Percentiles rank a stretch among this genome's conserved stretches.
These are phyloP conservation scores for Prenolepis imparis DNA, from an alignment of 2,888 invertebrate genomes.

Conservation along the genomic window DNA sequence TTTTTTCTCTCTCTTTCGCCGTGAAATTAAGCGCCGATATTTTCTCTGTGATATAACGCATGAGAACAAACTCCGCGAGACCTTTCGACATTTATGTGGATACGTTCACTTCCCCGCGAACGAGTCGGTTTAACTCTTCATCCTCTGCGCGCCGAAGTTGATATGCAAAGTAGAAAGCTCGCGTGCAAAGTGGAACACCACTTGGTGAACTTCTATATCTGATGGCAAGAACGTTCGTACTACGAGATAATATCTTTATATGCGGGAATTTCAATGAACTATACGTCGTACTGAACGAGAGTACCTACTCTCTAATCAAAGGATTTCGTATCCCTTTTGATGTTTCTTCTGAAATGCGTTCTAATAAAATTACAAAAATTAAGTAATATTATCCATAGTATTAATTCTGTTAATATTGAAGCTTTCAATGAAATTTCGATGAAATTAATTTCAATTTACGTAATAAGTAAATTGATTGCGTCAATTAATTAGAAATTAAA, in stretches of 20 bases:
- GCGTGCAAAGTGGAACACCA: constrained; percentile 54
- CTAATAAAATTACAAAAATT: background rate
- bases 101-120: constrained; percentile 53
- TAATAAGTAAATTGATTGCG: background rate
- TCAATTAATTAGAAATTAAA: constrained; percentile 14
- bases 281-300: constrained; percentile 11
- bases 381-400: background rate
- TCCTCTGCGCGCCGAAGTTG: constrained; percentile 47
- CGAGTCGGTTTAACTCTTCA: constrained; percentile 56
- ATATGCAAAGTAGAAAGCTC: constrained; percentile 56
- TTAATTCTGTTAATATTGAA: background rate
- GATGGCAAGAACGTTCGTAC: constrained; percentile 54
- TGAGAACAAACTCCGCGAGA: constrained; percentile 61
- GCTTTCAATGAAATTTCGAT: background rate
- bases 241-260: constrained; percentile 56
- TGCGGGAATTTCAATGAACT: constrained; percentile 54
- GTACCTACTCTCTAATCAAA: constrained; percentile 29
- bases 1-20: background rate
- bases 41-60: constrained; percentile 39
- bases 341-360: background rate
- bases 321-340: constrained; percentile 29
- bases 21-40: constrained; percentile 59
- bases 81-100: constrained; percentile 67
- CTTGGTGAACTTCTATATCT: constrained; percentile 55
- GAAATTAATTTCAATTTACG: background rate